phyloP scores from a whole-genome alignment of 2,113 vertebrate genomes.

The Lepus timidus region DNA sequence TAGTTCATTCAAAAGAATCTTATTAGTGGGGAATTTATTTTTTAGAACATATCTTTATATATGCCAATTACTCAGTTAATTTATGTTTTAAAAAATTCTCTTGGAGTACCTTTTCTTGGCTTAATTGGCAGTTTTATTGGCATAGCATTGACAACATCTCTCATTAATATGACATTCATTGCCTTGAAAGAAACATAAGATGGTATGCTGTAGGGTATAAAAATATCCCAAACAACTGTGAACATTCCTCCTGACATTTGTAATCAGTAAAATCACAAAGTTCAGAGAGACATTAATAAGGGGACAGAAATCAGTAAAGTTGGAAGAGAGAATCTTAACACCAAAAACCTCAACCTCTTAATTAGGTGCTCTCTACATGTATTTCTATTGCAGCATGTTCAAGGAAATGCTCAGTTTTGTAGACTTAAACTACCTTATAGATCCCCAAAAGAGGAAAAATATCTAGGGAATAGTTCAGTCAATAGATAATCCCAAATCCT shows the following conservation, averaged over 20 bases:
- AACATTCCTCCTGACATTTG: constrained; percentile 78
- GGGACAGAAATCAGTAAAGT: constrained; percentile 79
- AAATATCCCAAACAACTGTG: constrained; percentile 64
- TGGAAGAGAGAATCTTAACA: constrained; percentile 79
- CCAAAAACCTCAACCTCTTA: constrained; percentile 82
- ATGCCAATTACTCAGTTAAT: constrained; percentile 14
- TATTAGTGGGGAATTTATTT: constrained; percentile 58
- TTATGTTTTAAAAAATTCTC: constrained; percentile 65
- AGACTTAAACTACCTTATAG: constrained; percentile 78
- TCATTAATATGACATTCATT: constrained; percentile 80
- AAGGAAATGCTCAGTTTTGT: constrained; percentile 76
- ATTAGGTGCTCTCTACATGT: constrained; percentile 79
- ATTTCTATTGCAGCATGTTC: constrained; percentile 80
- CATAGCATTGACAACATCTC: constrained; percentile 71
- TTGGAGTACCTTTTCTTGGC: constrained; percentile 57
- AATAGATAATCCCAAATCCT: constrained; percentile 83
- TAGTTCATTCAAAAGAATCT: constrained; percentile 48
- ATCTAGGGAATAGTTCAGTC: constrained; percentile 76
- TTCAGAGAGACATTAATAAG: constrained; percentile 83
- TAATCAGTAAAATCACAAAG: constrained; percentile 82
- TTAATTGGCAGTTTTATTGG: constrained; percentile 73
- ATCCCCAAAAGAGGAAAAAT: constrained; percentile 78
- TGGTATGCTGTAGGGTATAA: constrained; percentile 59
- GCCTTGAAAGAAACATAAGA: constrained; percentile 48
- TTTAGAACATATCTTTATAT: constrained; percentile 62